Conservation (phyloP, 2,797 vertebrate species). For the Megaceryle alcyon region DNA sequence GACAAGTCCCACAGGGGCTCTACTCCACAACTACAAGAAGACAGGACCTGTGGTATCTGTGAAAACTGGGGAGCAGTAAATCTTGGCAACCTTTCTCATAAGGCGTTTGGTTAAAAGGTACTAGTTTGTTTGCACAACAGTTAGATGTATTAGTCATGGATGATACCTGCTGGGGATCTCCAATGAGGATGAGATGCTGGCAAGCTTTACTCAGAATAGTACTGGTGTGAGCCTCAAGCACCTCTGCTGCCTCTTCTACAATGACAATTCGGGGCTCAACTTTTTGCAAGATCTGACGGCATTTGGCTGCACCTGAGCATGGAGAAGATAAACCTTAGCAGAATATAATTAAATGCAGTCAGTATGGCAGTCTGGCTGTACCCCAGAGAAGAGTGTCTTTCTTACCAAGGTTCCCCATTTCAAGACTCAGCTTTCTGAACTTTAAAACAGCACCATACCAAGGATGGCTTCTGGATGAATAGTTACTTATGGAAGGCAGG, state of each 20-base stretch:
- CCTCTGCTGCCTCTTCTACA: constrained; percentile 95
- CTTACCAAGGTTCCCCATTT: not conserved
- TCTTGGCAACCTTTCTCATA: not conserved
- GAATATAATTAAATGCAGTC: not conserved
- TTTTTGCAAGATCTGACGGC: constrained; percentile 85
- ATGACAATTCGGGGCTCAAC: constrained; percentile 86
- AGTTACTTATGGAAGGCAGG: not conserved
- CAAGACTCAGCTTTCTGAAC: not conserved
- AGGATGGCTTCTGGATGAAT: not conserved
- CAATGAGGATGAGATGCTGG: constrained; percentile 95
- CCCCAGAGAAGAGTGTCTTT: not conserved
- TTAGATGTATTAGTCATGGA: not conserved
- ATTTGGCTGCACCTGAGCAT: constrained; percentile 89
- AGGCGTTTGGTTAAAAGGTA: not conserved
- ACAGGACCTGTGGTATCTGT: not conserved
- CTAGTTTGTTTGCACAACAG: not conserved
- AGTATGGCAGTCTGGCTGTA: not conserved
- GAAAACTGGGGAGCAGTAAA: not conserved
- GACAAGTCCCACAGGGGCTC: not conserved
- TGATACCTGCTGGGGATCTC: constrained; percentile 95
- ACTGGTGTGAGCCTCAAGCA: constrained; percentile 94
- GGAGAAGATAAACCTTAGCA: not conserved
- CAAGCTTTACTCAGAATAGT: constrained; percentile 89
- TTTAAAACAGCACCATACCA: not conserved
- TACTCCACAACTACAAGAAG: not conserved